phyloP scores from a whole-genome alignment of 92 coral and sea anemone species.

The Porites lobata region DNA sequence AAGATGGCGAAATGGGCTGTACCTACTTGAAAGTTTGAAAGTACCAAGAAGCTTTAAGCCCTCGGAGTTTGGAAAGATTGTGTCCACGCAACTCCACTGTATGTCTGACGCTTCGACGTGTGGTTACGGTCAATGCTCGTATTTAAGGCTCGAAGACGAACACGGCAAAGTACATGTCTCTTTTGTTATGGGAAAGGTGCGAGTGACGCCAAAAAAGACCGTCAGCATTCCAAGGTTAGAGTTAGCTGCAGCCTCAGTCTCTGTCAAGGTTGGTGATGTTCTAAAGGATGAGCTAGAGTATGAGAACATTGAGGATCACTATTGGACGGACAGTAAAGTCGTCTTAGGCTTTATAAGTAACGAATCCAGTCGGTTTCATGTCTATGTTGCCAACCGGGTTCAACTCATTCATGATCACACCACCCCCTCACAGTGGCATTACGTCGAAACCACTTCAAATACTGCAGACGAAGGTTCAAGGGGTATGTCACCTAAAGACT shows the following conservation, averaged over 20 bases:
- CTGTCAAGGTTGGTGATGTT: constrained; percentile 56
- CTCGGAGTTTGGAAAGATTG: constrained; percentile 57
- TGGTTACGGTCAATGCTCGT: constrained; percentile 74
- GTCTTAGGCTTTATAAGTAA: constrained; percentile 69
- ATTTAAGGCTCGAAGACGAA: constrained; percentile 65
- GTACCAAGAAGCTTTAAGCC: constrained; percentile 78
- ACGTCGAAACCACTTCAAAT: constrained; percentile 45
- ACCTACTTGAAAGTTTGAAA: constrained; percentile 45
- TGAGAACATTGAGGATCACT: constrained; percentile 17
- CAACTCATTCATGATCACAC: constrained; percentile 61
- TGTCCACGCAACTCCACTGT: constrained; percentile 58
- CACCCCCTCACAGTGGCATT: constrained; percentile 68
- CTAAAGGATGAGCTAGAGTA: background rate
- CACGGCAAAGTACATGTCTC: constrained; percentile 12
- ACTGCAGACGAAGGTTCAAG: constrained; percentile 78
- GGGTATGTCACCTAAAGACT: constrained; percentile 64
- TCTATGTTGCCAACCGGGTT: constrained; percentile 65
- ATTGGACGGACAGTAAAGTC: constrained; percentile 78
- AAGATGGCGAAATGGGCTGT: constrained; percentile 64
- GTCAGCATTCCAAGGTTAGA: constrained; percentile 62
- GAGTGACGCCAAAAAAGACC: constrained; percentile 49
- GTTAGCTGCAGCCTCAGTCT: constrained; percentile 69
- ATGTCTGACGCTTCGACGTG: constrained; percentile 72
- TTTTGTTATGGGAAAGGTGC: constrained; percentile 64
- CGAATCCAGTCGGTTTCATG: constrained; percentile 69